Evolutionary conservation across 2,888 invertebrate genomes (phyloP).

Genomic region (Epiblema foenella): DNA sequence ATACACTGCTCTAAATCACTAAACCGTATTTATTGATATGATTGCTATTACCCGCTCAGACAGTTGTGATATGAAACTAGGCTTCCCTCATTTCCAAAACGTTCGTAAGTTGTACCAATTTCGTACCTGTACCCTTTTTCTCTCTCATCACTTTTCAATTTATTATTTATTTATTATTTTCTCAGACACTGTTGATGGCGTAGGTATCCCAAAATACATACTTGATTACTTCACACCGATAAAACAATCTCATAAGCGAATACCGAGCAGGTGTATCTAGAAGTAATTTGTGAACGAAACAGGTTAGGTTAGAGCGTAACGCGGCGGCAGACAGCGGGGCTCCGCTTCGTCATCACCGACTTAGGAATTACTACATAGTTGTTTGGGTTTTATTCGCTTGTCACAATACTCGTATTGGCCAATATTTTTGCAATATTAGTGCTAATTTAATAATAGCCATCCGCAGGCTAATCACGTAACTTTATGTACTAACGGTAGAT

Average conservation of each 20-base stretch:
- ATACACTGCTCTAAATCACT: no score
- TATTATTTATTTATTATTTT: neutral
- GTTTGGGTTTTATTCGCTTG: slow-evolving; percentile 14
- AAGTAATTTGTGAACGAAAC: slow-evolving; percentile 52
- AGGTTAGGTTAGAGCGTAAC: slow-evolving; percentile 70
- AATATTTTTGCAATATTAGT: neutral
- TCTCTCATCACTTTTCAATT: no score
- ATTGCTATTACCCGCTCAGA: no score
- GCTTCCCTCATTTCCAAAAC: no score
- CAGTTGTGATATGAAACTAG: no score
- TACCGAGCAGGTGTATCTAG: slow-evolving; percentile 22
- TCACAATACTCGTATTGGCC: slow-evolving; percentile 6
- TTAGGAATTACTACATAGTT: slow-evolving; percentile 44
- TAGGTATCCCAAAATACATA: neutral
- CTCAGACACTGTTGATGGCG: neutral
- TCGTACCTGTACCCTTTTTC: no score
- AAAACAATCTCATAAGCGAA: slow-evolving; percentile 24
- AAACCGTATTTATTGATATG: no score
- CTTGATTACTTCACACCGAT: neutral
- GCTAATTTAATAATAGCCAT: neutral
- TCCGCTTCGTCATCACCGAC: slow-evolving; percentile 62
- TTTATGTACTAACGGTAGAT: no score
- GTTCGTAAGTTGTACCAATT: no score
- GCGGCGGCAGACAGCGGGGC: slow-evolving; percentile 68
- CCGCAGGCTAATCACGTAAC: no score